Percentiles rank a stretch among this genome's conserved stretches.
phyloP scores from a whole-genome alignment of 2,797 vertebrate genomes.

The Enteromius thamalakanensis region DNA sequence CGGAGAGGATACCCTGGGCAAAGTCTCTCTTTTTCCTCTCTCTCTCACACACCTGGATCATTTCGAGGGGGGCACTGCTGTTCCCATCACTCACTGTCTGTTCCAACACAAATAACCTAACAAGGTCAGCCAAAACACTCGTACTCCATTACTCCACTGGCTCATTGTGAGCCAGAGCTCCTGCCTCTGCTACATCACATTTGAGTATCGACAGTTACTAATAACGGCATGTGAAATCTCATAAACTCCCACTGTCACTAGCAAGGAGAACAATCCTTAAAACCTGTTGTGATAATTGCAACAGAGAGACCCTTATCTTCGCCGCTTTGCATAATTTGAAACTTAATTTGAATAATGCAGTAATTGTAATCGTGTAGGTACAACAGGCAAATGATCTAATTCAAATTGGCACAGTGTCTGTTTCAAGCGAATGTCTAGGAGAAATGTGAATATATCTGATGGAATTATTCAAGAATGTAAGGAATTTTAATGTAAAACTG shows the following conservation, averaged over 20 bases:
- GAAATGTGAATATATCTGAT: background rate
- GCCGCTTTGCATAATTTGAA: conserved; percentile 51
- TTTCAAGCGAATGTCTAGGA: background rate
- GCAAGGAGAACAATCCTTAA: conserved; percentile 17
- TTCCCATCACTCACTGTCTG: conserved; percentile 36
- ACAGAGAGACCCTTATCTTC: conserved; percentile 1
- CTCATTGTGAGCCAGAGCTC: background rate
- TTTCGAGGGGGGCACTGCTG: conserved; percentile 29
- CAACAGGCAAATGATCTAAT: conserved; percentile 61
- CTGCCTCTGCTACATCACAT: background rate
- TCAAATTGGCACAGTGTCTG: conserved; percentile 49
- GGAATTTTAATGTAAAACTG: background rate
- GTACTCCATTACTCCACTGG: conserved; percentile 54
- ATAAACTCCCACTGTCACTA: conserved; percentile 22
- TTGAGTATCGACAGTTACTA: background rate
- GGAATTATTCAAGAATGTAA: background rate
- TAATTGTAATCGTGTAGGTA: conserved; percentile 62
- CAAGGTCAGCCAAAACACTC: conserved; percentile 68
- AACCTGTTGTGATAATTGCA: conserved; percentile 55
- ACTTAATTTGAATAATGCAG: conserved; percentile 61
- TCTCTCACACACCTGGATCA: conserved; percentile 11
- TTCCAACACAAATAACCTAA: conserved; percentile 62
- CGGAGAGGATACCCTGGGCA: background rate
- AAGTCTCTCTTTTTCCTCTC: background rate
- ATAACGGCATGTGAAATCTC: conserved; percentile 29